Evolutionary conservation across 2,888 invertebrate genomes (phyloP), one percentile per base, ranked within the genome.

Genomic region (Rotaria macrura): DNA sequence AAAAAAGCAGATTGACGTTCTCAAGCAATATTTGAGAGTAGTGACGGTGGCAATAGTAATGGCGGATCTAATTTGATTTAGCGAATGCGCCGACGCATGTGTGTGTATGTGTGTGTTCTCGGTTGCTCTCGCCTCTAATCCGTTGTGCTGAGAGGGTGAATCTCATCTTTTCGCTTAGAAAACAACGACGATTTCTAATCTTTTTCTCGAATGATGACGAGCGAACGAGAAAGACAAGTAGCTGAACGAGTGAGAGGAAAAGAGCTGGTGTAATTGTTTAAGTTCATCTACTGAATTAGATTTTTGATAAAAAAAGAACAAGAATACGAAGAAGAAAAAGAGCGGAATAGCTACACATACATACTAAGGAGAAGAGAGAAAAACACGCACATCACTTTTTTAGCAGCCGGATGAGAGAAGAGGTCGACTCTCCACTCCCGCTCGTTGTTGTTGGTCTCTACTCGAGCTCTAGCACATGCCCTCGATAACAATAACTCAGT

Each of bases 151-250:
- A 65, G 65, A 65, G 29, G 29, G 29, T 65, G 65, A 65, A 65
- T 65, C 65, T 65, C 65, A 65, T 65, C 65, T 65, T 29, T 65
- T 65, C 65, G 65, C 65, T 65, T 65, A 65, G 65, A 65, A 65
- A 65, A 12, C 65, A 65, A 65, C 34, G 65, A 34, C 29, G 65
- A 65, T 34, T 65, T 34, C 65, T 65, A 65, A 65, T 65, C 65
- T 65, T 34, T 65, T 34, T 65, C 34, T 65, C 65, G 65, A 65
- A 65, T 38, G 29, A 65, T 65, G 65, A 34, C 34, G 29, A 65
- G 34, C 65, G 65, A 65, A 65, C 65, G 65, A 65, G 65, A 65
- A 65, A 65, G 34, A 65, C 34, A 65, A 65, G 65, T 65, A 65
- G 34, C 17, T 65, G 17, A 65, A 14, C 65, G 65, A 65, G 65